Percentiles rank a stretch among this genome's conserved stretches.
These are phyloP conservation scores for Cygnus olor DNA, from an alignment of 2,797 vertebrate genomes.

Conservation along the genomic window DNA sequence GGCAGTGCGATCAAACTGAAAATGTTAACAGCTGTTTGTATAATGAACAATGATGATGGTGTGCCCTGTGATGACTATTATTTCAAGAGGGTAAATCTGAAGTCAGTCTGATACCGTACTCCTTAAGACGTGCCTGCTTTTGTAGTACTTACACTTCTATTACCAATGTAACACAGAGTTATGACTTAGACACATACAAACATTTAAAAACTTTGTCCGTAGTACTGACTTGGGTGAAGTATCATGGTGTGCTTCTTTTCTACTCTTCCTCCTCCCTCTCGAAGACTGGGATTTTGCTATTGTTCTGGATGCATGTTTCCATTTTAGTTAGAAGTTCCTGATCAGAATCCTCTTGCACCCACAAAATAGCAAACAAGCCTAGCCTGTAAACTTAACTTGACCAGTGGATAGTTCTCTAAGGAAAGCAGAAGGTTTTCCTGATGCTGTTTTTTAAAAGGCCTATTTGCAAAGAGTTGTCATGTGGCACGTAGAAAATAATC, in stretches of 20 bases:
- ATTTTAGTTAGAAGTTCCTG: neutral
- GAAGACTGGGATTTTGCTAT: neutral
- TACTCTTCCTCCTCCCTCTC: fast-evolving
- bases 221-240: neutral
- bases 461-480: fast-evolving
- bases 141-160: neutral
- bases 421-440: neutral
- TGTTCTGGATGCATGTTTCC: neutral
- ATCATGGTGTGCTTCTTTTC: neutral
- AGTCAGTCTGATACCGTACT: fast-evolving
- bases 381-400: neutral
- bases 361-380: neutral
- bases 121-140: neutral
- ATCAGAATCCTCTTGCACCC: neutral
- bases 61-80: fast-evolving
- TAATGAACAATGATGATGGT: neutral
- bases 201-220: neutral
- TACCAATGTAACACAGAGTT: neutral
- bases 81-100: neutral
- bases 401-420: neutral
- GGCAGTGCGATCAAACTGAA: neutral
- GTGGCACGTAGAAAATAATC: neutral
- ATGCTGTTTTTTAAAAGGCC: neutral
- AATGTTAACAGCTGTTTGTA: neutral
- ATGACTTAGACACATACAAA: too few species aligned